These are phyloP conservation scores for Lepus timidus DNA, from an alignment of 2,113 vertebrate genomes.

Conservation along the genomic window DNA sequence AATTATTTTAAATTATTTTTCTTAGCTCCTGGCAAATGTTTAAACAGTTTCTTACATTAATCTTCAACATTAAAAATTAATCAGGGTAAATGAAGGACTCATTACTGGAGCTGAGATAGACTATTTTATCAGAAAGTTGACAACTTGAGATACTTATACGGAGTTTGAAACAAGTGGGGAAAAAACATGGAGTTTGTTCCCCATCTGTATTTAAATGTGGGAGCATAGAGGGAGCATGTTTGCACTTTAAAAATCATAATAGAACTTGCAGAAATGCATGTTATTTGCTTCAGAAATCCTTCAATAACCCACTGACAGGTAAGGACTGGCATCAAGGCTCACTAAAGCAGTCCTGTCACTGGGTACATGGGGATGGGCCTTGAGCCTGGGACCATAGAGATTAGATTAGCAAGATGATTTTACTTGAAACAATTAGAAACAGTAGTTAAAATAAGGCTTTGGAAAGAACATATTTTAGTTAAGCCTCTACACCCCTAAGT, in stretches of 20 bases:
- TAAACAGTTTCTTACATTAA: slow-evolving; percentile 59
- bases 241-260: neutral
- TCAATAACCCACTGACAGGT: neutral
- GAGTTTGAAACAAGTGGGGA: neutral
- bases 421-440: neutral
- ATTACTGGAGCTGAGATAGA: neutral
- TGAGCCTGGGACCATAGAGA: neutral
- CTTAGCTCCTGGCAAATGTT: slow-evolving; percentile 57
- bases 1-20: slow-evolving; percentile 63
- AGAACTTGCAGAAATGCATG: neutral
- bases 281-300: neutral
- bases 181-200: neutral
- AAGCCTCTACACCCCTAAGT: neutral
- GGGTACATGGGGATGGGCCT: neutral
- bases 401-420: neutral
- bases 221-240: rapidly evolving
- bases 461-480: slow-evolving; percentile 48
- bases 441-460: neutral
- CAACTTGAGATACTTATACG: neutral
- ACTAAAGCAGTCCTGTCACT: neutral
- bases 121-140: slow-evolving; percentile 11
- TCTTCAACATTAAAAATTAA: slow-evolving; percentile 74
- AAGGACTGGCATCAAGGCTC: neutral
- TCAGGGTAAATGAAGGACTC: slow-evolving; percentile 46
- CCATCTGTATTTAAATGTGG: neutral